phyloP scores from a whole-genome alignment of 2,113 vertebrate species.

The Conger conger region DNA sequence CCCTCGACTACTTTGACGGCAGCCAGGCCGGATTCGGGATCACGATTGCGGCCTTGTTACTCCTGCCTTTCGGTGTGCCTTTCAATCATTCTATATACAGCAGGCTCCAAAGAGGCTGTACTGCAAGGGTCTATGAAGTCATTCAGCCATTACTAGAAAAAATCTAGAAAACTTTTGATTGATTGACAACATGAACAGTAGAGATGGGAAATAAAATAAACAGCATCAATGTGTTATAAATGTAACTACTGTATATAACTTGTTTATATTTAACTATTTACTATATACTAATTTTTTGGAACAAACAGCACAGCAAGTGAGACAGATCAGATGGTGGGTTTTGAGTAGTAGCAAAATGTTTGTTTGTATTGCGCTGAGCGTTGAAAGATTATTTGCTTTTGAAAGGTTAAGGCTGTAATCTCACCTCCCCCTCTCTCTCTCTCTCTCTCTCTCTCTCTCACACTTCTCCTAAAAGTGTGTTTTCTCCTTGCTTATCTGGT shows the following conservation, averaged over 20 bases:
- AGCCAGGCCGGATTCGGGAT: conserved; percentile 79
- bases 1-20: conserved; percentile 82
- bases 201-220: neutral
- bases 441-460: too few species aligned
- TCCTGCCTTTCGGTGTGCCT: conserved; percentile 82
- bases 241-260: neutral
- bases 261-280: neutral
- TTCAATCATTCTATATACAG: neutral
- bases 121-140: neutral
- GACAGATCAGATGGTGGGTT: neutral
- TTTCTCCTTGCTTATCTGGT: conserved; percentile 78
- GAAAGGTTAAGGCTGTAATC: neutral
- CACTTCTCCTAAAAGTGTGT: conserved; percentile 72
- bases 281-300: too few species aligned
- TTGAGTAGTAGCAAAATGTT: neutral
- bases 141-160: neutral
- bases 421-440: conserved; percentile 1
- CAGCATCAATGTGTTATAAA: neutral
- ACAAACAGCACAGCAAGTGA: neutral
- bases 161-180: neutral
- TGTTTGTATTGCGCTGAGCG: neutral
- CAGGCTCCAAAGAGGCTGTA: too few species aligned
- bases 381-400: neutral
- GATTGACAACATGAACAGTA: neutral
- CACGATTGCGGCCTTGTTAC: conserved; percentile 74